These are phyloP conservation scores for Neofelis nebulosa DNA, from an alignment of 2,113 vertebrate species.

Conservation along the genomic window DNA sequence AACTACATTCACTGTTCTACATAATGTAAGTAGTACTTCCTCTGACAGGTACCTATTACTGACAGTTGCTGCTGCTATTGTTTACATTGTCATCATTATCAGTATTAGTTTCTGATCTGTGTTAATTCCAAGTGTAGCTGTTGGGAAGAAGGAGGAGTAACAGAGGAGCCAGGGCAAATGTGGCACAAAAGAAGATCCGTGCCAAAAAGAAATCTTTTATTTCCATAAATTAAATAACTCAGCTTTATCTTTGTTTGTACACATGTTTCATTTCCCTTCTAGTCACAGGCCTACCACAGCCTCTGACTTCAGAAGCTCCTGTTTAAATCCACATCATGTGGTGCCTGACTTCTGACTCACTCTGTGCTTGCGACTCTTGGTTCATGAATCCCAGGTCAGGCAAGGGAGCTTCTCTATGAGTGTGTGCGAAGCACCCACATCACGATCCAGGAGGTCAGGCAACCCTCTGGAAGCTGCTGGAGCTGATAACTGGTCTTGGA, in stretches of 20 bases:
- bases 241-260: neutral
- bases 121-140: neutral
- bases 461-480: neutral
- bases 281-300: neutral
- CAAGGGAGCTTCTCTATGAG: neutral
- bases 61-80: neutral
- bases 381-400: neutral
- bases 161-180: neutral
- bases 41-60: neutral
- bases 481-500: constrained; percentile 18
- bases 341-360: neutral
- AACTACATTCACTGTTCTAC: neutral
- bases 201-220: neutral
- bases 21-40: neutral
- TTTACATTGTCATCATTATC: neutral
- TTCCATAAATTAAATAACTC: constrained; percentile 26
- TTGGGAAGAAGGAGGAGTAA: neutral
- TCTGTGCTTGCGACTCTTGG: neutral
- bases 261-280: neutral
- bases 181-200: neutral
- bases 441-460: neutral
- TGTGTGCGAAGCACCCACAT: neutral
- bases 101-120: neutral
- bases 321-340: neutral
- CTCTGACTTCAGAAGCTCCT: neutral